Base-by-base conservation (phyloP, 2,113 vertebrate genomes). In the Anthoscopus minutus region DNA sequence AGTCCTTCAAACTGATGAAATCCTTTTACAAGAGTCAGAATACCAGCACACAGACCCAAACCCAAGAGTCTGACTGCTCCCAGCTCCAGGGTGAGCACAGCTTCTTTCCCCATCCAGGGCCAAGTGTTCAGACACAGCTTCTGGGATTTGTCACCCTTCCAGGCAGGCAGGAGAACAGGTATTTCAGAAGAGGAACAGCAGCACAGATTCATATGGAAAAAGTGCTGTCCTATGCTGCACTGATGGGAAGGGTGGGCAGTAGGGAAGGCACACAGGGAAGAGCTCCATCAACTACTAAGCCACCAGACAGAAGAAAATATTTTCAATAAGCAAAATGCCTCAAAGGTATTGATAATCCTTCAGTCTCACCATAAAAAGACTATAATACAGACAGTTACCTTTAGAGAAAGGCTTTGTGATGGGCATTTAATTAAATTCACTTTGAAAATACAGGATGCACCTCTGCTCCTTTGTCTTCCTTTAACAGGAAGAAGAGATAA, bases 371-470 rank as follows among this genome's bases (percentile, higher is more conserved):
- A 6, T 30, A 51, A 73, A 70, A 54, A 42, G 47, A 64, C 50
- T 58, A 11, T 10, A 89, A 56, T 16, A 76, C 23, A 81, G 56
- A 78, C 6, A 72, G 50, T 23, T 79, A 69, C 58, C 62, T 67
- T 56, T 16, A 84, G 28, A 67, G 54, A 69, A 96, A 88, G n/a
- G 47, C 64, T 86, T 56, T 80, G 58, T 70, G 78, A 94, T 30
- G 10, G 51, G 31, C 58, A 88, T 88, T 91, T 91, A 92, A 92
- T 88, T 84, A 85, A 89, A 91, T 80, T 89, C 50, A 51, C 51
- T 77, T 77, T 8, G 69, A 89, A 93, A 93, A 81, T 48, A 74
- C n/a, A 73, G 47, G 67, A 85, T 67, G 48, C 38, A 83, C n/a
- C 60, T 86, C 88, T 81, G 74, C 38, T 77, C 42, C 62, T 92